Evolutionary conservation across 2,113 vertebrate species (phyloP), one percentile per base, ranked within the genome.

Genomic region (Passerina amoena): DNA sequence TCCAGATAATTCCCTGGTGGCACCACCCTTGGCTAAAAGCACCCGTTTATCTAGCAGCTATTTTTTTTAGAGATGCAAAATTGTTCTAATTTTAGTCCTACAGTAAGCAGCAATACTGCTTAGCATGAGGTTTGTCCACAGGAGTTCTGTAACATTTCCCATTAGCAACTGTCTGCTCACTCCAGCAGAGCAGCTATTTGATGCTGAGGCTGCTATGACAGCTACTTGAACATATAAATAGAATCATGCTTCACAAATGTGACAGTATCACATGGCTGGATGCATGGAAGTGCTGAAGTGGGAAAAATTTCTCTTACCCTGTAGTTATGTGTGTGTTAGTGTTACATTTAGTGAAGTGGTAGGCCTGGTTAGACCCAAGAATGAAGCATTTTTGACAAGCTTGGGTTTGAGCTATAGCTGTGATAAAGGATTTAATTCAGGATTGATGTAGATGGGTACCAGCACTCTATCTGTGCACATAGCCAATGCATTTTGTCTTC

Each of bases 211-310:
- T 86, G 59, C 71, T 77, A 25, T 86, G 91, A 73, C 82, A 90
- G 79, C 71, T 77, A 68, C 68, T 95, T 86, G 80, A 80, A 94
- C 47, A 28, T 51, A 93, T 90, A 90, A 96, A 95, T 95, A 93
- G 82, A 80, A 88, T 35, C 59, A 69, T 45, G 56, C 33, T 93
- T 93, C 51, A 50, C 72, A 90, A 83, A 77, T 73, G 50, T 86
- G 92, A 50, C 63, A 73, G 16, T 35, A 66, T 93, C 82, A 77
- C 79, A 73, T 88, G 86, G 37, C 3, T 90, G 79, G 88, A 82
- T 77, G 45, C 59, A 77, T 90, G 88, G 75, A 93, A 61, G 45
- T 92, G 79, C 88, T 93, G 88, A 93, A 93, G 82, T 56, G 60
- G 76, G 76, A 92, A 95, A 90, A 95, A 81, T 20, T 61, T 53